Percentiles rank a stretch among this genome's conserved stretches.
These are phyloP conservation scores for Spisula subtruncata DNA, from an alignment of 2,888 invertebrate genomes.

Conservation along the genomic window DNA sequence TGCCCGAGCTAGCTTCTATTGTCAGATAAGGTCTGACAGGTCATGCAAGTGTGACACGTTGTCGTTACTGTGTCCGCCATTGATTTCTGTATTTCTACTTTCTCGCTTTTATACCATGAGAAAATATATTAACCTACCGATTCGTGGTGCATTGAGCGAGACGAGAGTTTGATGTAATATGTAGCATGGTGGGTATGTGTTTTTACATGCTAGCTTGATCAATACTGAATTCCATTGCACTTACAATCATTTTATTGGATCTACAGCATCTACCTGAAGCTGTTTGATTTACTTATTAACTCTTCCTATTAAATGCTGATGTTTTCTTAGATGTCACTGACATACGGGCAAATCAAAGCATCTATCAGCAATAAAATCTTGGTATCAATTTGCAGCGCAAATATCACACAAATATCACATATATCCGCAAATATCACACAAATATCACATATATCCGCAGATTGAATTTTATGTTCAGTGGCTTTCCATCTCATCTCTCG, in stretches of 20 bases:
- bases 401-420: too few species aligned
- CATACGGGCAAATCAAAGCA: background rate
- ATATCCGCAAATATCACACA: too few species aligned
- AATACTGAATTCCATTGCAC: background rate
- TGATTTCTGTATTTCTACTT: background rate
- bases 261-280: background rate
- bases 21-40: background rate
- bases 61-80: background rate
- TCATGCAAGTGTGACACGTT: background rate
- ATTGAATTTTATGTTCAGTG: conserved; percentile 1
- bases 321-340: background rate
- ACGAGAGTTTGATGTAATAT: conserved; percentile 3
- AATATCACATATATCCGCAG: too few species aligned
- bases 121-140: background rate
- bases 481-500: background rate
- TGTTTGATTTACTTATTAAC: background rate
- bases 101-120: background rate
- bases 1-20: background rate
- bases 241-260: background rate
- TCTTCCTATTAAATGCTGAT: background rate
- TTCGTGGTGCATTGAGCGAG: too few species aligned
- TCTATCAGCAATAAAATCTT: background rate
- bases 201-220: background rate
- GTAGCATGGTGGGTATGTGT: background rate
- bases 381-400: background rate